A percentile compares a stretch with the other conserved stretches of the same genome.
Evolutionary conservation across 2,113 vertebrate genomes (phyloP).

Genomic region (Carlito syrichta): DNA sequence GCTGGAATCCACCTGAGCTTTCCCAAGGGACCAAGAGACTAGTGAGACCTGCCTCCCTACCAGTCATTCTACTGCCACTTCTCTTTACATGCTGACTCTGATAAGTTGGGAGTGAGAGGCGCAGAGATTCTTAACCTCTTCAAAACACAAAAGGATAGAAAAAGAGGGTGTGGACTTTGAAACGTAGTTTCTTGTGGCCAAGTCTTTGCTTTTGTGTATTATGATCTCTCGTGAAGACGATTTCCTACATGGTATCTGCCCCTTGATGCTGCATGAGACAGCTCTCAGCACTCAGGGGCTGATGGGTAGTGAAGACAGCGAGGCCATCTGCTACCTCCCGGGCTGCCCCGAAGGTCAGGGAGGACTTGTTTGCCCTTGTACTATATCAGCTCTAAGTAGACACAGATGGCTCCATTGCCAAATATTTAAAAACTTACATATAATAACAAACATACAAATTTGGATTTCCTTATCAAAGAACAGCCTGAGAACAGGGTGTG

Average conservation of each 20-base stretch:
- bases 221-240: not conserved
- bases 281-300: not conserved
- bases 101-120: not conserved
- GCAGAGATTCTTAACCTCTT: constrained; percentile 13
- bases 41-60: not conserved
- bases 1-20: not conserved
- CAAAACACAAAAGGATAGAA: not conserved
- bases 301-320: not conserved
- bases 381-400: not conserved
- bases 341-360: not conserved
- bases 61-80: not conserved
- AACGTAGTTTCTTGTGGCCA: not conserved
- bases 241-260: not conserved
- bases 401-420: not conserved
- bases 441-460: not conserved
- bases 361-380: not conserved
- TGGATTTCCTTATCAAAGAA: not conserved
- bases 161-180: not conserved
- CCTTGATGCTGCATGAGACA: not conserved
- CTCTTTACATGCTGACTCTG: not conserved
- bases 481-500: not conserved
- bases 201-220: not conserved
- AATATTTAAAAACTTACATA: not conserved
- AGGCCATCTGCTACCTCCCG: not conserved
- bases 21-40: not conserved